Conservation (phyloP, 2,113 vertebrate genomes). For the Podiceps cristatus region DNA sequence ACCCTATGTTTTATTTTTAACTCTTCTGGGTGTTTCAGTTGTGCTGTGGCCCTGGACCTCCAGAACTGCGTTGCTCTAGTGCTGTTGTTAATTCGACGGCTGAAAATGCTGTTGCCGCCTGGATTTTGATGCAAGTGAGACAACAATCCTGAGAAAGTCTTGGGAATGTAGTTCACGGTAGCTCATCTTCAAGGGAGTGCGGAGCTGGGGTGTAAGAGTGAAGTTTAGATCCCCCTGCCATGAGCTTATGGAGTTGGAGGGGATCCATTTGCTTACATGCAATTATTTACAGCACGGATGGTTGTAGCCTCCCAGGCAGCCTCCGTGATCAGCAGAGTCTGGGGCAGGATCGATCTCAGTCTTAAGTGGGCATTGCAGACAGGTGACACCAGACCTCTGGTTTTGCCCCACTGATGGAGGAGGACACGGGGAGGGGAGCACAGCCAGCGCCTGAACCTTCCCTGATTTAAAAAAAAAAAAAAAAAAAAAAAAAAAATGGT, state of each 20-base stretch:
- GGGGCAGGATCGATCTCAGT: accelerated
- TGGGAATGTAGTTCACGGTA: accelerated
- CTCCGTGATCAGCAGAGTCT: accelerated
- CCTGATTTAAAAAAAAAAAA: background rate
- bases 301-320: background rate
- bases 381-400: accelerated
- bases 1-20: accelerated
- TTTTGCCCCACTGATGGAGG: background rate
- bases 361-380: background rate
- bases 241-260: background rate
- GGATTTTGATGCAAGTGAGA: background rate
- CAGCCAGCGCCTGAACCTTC: accelerated
- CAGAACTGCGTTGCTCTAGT: background rate
- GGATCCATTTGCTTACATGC: background rate
- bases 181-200: background rate
- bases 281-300: background rate
- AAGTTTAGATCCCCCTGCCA: background rate
- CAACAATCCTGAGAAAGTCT: background rate
- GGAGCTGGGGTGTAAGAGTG: background rate
- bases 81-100: background rate
- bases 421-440: background rate
- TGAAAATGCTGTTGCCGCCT: background rate
- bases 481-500: accelerated
- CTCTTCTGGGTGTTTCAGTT: background rate
- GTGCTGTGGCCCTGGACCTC: background rate